phyloP scores from a whole-genome alignment of 2,797 vertebrate species.

The Epinephelus coioides region DNA sequence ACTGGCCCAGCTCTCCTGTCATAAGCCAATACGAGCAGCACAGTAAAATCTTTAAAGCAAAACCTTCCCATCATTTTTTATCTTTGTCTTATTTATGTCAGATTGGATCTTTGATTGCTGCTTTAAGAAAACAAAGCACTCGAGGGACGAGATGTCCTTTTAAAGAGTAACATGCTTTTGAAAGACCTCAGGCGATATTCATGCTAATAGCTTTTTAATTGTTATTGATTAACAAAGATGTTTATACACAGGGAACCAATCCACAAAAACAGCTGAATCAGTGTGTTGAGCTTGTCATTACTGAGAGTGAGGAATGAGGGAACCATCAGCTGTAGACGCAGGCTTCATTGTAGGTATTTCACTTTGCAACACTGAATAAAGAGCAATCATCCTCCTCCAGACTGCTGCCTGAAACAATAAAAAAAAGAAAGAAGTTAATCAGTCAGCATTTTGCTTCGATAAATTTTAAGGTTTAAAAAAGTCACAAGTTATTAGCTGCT shows the following conservation, averaged over 20 bases:
- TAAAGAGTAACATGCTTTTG: slow-evolving; percentile 16
- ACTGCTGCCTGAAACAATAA: slow-evolving; percentile 40
- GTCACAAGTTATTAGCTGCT: slow-evolving; percentile 46
- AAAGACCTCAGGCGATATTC: slow-evolving; percentile 41
- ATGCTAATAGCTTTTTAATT: slow-evolving; percentile 55
- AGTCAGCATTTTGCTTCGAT: slow-evolving; percentile 22
- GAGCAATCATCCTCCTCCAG: slow-evolving; percentile 22
- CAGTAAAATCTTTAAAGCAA: background rate
- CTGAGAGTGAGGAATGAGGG: slow-evolving; percentile 13
- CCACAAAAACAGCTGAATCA: slow-evolving; percentile 51
- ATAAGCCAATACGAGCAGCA: background rate
- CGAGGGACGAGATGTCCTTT: background rate
- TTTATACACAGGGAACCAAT: slow-evolving; percentile 29
- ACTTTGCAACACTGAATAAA: slow-evolving; percentile 29
- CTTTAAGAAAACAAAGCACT: slow-evolving; percentile 11
- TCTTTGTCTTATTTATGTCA: slow-evolving; percentile 23
- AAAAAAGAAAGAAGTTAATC: slow-evolving; percentile 16
- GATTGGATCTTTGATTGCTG: slow-evolving; percentile 10
- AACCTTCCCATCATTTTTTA: slow-evolving; percentile 22
- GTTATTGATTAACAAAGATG: slow-evolving; percentile 55
- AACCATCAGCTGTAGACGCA: slow-evolving; percentile 19
- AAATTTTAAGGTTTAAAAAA: slow-evolving; percentile 35
- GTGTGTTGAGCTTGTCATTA: slow-evolving; percentile 27
- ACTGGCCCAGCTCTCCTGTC: background rate
- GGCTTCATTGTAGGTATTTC: slow-evolving; percentile 17